Base-by-base conservation (phyloP, 1,140 invertebrate species). In the Leptoteleia sp. region DNA sequence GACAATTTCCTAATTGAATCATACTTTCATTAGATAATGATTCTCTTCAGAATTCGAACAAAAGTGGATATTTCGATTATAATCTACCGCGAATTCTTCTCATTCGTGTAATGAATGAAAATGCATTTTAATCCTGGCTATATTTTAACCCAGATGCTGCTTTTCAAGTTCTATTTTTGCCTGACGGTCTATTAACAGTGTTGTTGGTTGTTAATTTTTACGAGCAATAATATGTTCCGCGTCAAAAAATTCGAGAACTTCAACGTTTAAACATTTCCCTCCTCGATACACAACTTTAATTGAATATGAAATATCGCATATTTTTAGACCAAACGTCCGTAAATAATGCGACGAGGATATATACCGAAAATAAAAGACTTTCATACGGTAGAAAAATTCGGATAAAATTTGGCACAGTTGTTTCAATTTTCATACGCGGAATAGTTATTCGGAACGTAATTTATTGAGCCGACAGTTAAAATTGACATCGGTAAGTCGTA, bases 71-170 rank as follows among this genome's bases (percentile, higher is more conserved):
- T 57, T 42, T 57, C 19, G 19, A 27, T 54, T 38, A 29, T 38
- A 27, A 15, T 37, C n/a, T 13, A 52, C 15, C 25, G 33, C 33
- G 29, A 13, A 42, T 16, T 17, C 12, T 57, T 57, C 37, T 25
- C 22, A 43, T 57, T 42, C 22, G 22, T n/a, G 38, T 6, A 42
- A 57, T 57, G 35, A 9, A 42, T 57, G 31, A 57, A 57, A 57
- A 57, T 42, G 31, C 52, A 42, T 57, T 57, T 57, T 42, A 57
- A 57, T 57, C 52, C 35, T n/a, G 33, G 33, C 27, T 35, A 54
- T 54, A 54, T 54, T 38, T 54, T 54, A 22, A 40, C 35, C 22
- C 37, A 57, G 52, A 57, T 57, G 38, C 37, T 42, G 52, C 25
- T 40, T 40, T n/a, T 31, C 12, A 2, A n/a, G 12, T 29, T 19